Conservation (phyloP, 23 tunicate species). For the Pegea sp. region DNA sequence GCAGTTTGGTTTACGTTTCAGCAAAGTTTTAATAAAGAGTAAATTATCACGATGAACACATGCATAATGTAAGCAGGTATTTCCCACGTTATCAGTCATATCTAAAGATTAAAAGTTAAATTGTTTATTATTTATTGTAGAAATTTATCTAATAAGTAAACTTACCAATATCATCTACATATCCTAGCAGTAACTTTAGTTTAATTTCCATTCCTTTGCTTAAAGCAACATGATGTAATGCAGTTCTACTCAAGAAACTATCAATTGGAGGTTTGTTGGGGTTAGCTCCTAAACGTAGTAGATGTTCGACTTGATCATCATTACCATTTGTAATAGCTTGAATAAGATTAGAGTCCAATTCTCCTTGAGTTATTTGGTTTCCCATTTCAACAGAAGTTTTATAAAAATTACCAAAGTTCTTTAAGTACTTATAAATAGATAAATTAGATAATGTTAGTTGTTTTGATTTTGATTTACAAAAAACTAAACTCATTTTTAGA, state of each 20-base stretch:
- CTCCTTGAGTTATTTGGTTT: neutral
- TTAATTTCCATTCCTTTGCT: neutral
- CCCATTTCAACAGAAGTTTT: neutral
- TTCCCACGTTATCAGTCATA: slow-evolving; percentile 54
- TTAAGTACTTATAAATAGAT: too few species aligned
- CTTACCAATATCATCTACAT: neutral
- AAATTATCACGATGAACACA: slow-evolving; percentile 54
- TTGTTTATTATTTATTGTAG: neutral
- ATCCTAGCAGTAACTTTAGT: neutral
- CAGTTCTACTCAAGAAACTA: neutral
- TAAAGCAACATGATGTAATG: neutral
- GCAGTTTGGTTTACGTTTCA: slow-evolving; percentile 43
- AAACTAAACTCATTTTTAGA: too few species aligned
- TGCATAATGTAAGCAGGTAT: slow-evolving; percentile 80
- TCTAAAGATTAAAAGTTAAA: slow-evolving; percentile 8
- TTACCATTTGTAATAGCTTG: neutral
- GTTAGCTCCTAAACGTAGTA: neutral
- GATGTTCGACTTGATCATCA: neutral
- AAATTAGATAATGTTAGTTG: too few species aligned
- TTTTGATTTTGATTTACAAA: too few species aligned
- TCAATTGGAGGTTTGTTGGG: slow-evolving; percentile 1
- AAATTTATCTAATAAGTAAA: neutral
- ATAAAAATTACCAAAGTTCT: too few species aligned
- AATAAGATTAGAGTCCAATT: neutral
- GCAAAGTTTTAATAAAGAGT: slow-evolving; percentile 22